Conservation (phyloP, 1,140 invertebrate species). For the Ips nitidus region DNA sequence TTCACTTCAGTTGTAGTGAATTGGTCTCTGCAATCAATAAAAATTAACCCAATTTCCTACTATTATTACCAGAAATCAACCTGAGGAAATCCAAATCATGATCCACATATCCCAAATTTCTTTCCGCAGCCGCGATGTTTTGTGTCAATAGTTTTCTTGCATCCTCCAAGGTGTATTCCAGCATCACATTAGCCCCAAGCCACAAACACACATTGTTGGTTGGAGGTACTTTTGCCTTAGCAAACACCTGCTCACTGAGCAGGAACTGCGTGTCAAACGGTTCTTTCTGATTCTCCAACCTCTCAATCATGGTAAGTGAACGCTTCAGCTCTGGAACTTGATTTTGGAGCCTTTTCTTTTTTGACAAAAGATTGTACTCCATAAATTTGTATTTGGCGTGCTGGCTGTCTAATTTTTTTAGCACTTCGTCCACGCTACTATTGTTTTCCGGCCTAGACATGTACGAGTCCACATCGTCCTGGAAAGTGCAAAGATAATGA, state of each 20-base stretch:
- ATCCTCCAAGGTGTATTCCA: conserved; percentile 94
- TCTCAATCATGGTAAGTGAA: conserved; percentile 89
- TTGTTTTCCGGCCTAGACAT: conserved; percentile 83
- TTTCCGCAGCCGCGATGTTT: conserved; percentile 85
- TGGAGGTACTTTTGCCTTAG: conserved; percentile 84
- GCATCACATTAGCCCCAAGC: conserved; percentile 98
- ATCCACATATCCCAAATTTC: conserved; percentile 81
- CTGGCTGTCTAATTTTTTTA: conserved; percentile 85
- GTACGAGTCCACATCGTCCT: conserved; percentile 96
- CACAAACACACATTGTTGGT: conserved; percentile 96
- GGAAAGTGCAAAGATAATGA: conserved; percentile 41
- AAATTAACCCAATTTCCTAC: background rate
- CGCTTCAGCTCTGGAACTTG: conserved; percentile 94
- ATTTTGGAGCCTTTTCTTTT: conserved; percentile 78
- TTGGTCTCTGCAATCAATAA: conserved; percentile 74
- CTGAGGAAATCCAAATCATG: conserved; percentile 89
- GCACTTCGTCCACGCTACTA: conserved; percentile 77
- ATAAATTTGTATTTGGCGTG: conserved; percentile 97
- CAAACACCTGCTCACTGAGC: conserved; percentile 93
- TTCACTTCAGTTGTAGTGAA: conserved; percentile 98
- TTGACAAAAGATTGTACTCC: conserved; percentile 86
- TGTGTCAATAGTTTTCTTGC: conserved; percentile 83
- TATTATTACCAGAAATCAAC: conserved; percentile 46
- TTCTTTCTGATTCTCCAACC: conserved; percentile 80
- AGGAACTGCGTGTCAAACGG: conserved; percentile 89